Evolutionary conservation across 2,888 invertebrate species (phyloP).

Genomic region (Papilio gigon): DNA sequence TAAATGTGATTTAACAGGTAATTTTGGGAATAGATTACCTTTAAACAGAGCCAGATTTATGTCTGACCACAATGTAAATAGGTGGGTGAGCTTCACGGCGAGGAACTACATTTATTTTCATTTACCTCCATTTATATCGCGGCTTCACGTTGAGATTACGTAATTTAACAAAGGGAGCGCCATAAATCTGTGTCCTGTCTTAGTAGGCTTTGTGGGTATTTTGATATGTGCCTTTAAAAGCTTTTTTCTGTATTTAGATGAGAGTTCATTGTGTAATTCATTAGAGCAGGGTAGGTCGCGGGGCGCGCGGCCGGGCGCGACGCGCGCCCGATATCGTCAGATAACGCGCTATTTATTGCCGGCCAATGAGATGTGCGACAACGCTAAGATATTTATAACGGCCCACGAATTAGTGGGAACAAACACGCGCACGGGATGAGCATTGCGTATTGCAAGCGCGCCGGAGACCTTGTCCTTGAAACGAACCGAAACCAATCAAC

Average conservation of each 20-base stretch:
- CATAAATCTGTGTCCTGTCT: conserved; percentile 81
- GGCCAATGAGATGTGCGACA: conserved; percentile 74
- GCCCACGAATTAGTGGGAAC: conserved; percentile 71
- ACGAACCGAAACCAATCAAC: too few relatives aligned
- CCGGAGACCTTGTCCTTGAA: not conserved
- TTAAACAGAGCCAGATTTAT: conserved; percentile 77
- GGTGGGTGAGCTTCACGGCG: conserved; percentile 74
- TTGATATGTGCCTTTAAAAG: conserved; percentile 83
- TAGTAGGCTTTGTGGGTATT: conserved; percentile 82
- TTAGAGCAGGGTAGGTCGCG: conserved; percentile 78
- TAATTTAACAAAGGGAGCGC: conserved; percentile 81
- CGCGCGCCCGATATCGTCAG: conserved; percentile 78
- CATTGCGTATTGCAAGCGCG: conserved; percentile 42
- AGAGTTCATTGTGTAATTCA: conserved; percentile 83
- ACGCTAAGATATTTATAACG: conserved; percentile 73
- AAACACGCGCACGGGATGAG: conserved; percentile 61
- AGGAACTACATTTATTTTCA: conserved; percentile 83
- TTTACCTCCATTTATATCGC: conserved; percentile 81
- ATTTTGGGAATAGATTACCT: conserved; percentile 79
- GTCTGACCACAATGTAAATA: conserved; percentile 75
- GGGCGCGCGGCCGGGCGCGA: conserved; percentile 60
- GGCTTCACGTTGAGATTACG: conserved; percentile 82
- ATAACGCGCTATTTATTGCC: conserved; percentile 78
- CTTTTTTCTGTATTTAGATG: conserved; percentile 83
- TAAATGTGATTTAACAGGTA: conserved; percentile 82